Conservation (phyloP, 2,113 vertebrate genomes). For the Progne subis region DNA sequence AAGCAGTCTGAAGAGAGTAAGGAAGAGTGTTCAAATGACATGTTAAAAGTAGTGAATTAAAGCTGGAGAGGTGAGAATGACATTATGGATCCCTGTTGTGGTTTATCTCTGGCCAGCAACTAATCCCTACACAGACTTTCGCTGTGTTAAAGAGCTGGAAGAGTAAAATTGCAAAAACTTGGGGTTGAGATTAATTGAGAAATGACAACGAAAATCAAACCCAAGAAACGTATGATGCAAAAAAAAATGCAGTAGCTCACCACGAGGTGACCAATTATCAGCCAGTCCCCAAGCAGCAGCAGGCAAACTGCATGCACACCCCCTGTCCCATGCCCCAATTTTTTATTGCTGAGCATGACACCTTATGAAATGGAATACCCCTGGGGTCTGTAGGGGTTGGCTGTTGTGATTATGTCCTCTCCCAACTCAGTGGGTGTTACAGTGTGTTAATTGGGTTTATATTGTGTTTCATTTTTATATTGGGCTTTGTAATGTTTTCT, state of each 20-base stretch:
- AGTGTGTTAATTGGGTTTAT: too few relatives aligned
- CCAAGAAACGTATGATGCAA: neutral
- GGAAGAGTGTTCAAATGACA: neutral
- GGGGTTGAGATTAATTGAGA: neutral
- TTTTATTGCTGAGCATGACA: neutral
- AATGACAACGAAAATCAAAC: neutral
- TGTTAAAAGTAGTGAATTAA: neutral
- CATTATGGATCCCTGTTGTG: neutral
- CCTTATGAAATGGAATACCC: neutral
- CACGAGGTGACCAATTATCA: neutral
- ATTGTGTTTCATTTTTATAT: too few relatives aligned
- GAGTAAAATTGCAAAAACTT: neutral
- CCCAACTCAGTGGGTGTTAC: fast-evolving
- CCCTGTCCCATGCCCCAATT: fast-evolving
- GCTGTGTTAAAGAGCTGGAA: neutral
- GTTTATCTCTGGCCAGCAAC: neutral
- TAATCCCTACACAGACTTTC: neutral
- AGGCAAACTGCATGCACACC: neutral
- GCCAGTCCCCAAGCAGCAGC: neutral
- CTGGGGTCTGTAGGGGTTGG: neutral
- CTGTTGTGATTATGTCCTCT: neutral
- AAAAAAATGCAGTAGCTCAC: neutral
- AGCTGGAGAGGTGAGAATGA: neutral
- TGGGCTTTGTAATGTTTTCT: too few relatives aligned
- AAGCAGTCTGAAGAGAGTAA: neutral